phyloP scores from a whole-genome alignment of 2,113 vertebrate species.

The Scalopus aquaticus region DNA sequence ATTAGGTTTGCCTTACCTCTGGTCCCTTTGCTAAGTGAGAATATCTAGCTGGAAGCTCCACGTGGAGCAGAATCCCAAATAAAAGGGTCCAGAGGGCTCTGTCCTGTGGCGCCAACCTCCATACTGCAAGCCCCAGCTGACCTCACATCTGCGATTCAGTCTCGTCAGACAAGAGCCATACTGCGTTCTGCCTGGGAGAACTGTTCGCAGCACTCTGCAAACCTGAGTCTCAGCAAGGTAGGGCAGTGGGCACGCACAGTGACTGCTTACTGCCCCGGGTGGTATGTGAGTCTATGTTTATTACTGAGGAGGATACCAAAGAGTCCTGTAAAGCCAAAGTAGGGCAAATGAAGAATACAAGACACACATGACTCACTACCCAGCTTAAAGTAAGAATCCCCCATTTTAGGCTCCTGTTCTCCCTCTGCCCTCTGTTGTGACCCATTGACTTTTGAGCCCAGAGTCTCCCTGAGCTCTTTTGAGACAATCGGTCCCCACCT shows the following conservation, averaged over 20 bases:
- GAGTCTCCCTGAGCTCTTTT: neutral
- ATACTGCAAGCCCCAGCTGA: neutral
- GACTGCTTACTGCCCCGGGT: neutral
- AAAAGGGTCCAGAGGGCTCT: neutral
- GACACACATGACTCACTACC: neutral
- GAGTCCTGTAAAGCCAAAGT: neutral
- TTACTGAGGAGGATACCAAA: neutral
- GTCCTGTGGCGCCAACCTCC: neutral
- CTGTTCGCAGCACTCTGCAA: neutral
- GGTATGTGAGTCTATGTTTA: neutral
- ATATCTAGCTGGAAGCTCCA: neutral
- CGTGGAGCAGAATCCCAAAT: neutral
- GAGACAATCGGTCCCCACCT: neutral
- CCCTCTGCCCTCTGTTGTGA: neutral
- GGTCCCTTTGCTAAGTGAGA: neutral
- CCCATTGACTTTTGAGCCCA: neutral
- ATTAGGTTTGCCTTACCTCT: neutral
- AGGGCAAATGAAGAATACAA: neutral
- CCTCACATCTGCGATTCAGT: neutral
- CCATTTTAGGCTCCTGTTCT: neutral
- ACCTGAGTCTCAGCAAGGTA: neutral
- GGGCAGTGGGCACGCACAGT: neutral
- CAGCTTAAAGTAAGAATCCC: neutral
- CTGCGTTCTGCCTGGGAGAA: neutral
- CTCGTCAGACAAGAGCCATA: neutral